These are phyloP conservation scores for Thyatira batis DNA, from an alignment of 2,888 invertebrate species.

Conservation along the genomic window DNA sequence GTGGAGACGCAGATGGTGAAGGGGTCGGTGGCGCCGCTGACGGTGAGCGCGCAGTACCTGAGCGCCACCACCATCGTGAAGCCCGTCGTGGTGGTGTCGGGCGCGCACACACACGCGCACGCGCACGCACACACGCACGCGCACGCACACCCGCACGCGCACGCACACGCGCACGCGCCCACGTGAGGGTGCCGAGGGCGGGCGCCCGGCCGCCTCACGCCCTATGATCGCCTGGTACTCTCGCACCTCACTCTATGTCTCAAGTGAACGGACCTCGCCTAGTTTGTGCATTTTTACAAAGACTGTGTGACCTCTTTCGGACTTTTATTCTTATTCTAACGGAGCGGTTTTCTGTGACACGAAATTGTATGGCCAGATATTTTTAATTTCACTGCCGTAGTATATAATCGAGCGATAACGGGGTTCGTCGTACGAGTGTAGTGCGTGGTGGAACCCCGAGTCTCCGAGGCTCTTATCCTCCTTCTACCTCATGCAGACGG, in stretches of 20 bases:
- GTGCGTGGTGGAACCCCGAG: neutral
- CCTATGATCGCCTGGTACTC: slow-evolving; percentile 31
- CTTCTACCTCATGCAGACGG: slow-evolving; percentile 10
- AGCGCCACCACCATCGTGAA: slow-evolving; percentile 84
- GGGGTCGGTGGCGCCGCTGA: slow-evolving; percentile 82
- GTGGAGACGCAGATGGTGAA: slow-evolving; percentile 81
- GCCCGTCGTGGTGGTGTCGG: slow-evolving; percentile 85
- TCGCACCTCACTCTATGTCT: slow-evolving; percentile 14
- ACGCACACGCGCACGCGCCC: slow-evolving; percentile 15
- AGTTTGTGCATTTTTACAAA: neutral
- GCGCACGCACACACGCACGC: slow-evolving; percentile 21
- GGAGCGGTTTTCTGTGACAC: neutral
- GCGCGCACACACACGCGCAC: slow-evolving; percentile 41
- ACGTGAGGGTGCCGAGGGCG: slow-evolving; percentile 27
- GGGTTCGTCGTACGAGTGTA: slow-evolving; percentile 13
- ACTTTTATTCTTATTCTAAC: neutral
- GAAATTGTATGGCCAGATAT: neutral
- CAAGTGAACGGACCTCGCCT: slow-evolving; percentile 5
- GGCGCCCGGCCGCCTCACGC: slow-evolving; percentile 21
- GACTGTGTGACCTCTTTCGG: neutral
- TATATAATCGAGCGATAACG: slow-evolving; percentile 43
- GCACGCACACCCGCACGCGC: slow-evolving; percentile 11
- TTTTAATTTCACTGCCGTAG: slow-evolving; percentile 33
- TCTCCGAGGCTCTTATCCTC: neutral
- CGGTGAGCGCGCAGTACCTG: slow-evolving; percentile 86